A percentile compares a stretch with the other conserved stretches of the same genome.
Conservation (phyloP, 2,888 invertebrate genomes). For the Neoascia interrupta region DNA sequence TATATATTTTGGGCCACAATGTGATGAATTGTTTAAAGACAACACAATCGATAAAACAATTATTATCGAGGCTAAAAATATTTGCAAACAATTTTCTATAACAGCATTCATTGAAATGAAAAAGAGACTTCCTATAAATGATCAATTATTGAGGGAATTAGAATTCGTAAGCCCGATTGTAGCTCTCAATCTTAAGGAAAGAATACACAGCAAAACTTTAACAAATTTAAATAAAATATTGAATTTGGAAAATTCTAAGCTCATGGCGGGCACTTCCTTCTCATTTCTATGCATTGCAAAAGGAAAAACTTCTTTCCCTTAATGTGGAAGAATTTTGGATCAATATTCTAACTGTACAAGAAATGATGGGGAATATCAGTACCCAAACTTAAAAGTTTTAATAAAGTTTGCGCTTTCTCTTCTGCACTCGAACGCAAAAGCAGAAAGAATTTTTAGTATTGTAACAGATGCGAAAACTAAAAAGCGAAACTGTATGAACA, state of each 20-base stretch:
- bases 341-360: not conserved
- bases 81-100: not conserved
- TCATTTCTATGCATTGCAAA: not conserved
- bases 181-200: not conserved
- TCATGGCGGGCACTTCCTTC: not conserved
- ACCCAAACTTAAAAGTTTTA: too few species aligned
- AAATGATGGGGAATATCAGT: too few species aligned
- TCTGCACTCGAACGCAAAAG: not conserved
- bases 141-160: not conserved
- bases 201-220: not conserved
- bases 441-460: constrained; percentile 2
- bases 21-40: not conserved
- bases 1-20: not conserved
- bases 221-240: not conserved
- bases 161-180: not conserved
- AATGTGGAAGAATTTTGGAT: not conserved
- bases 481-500: not conserved
- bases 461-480: not conserved
- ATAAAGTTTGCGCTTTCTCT: not conserved
- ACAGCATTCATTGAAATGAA: not conserved
- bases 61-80: not conserved
- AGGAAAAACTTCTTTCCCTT: not conserved
- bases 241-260: not conserved
- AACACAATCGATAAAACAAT: not conserved
- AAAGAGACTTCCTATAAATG: not conserved